A percentile compares a stretch with the other conserved stretches of the same genome.
Evolutionary conservation across 1,140 invertebrate genomes (phyloP).

Genomic region (Orius insidiosus): DNA sequence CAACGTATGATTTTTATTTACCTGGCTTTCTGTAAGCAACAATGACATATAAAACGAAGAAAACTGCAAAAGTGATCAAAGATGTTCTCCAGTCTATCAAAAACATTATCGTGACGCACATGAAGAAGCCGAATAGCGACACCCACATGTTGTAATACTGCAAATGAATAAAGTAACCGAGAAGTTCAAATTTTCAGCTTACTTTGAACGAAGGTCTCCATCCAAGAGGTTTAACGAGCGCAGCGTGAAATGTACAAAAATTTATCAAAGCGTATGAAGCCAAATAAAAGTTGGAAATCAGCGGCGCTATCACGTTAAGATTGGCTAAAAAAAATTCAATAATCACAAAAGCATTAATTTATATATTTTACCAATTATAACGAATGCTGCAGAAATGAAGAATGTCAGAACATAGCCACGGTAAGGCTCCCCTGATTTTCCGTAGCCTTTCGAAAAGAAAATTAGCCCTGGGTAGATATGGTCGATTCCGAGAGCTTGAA

Average conservation of each 20-base stretch:
- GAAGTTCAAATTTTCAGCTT: no score
- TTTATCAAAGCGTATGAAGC: conserved; percentile 94
- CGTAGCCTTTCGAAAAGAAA: conserved; percentile 84
- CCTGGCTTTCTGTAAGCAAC: conserved; percentile 82
- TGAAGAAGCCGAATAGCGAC: conserved; percentile 69
- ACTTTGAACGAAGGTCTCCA: conserved; percentile 79
- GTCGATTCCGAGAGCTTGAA: conserved; percentile 91
- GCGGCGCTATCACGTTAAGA: conserved; percentile 80
- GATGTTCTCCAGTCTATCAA: conserved; percentile 83
- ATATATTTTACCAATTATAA: conserved; percentile 59
- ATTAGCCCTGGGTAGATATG: conserved; percentile 83
- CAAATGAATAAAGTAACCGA: conserved; percentile 23
- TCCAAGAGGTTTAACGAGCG: conserved; percentile 65
- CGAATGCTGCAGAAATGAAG: conserved; percentile 70
- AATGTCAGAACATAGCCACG: conserved; percentile 89
- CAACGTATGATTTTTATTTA: conserved; percentile 25
- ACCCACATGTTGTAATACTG: conserved; percentile 92
- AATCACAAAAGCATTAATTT: not conserved
- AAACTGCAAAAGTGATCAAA: conserved; percentile 73
- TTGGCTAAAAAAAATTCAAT: conserved; percentile 43
- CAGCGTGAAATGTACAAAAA: conserved; percentile 93
- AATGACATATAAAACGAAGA: conserved; percentile 71
- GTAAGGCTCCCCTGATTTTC: conserved; percentile 80
- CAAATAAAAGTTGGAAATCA: conserved; percentile 97
- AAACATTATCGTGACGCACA: conserved; percentile 88